Evolutionary conservation across 1,140 invertebrate genomes (phyloP), one percentile per base, ranked within the genome.

Genomic region (Hycleus phaleratus): DNA sequence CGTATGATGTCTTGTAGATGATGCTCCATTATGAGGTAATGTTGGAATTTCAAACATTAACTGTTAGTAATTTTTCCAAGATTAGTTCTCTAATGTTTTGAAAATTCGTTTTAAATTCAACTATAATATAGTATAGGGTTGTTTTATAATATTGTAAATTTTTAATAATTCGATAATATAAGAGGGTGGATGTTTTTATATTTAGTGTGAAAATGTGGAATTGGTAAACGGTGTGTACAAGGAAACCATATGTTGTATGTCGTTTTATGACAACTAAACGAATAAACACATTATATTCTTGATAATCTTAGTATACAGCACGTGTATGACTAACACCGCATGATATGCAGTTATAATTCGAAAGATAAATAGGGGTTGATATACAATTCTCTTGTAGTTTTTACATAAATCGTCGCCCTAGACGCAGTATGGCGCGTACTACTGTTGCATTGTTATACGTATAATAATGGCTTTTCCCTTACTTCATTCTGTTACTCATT

Each of bases 331-430:
- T 65, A 65, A 65, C 58, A 58, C 63, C 60, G 49, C 61, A 63
- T 65, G 64, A 65, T 63, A 63, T 65, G 61, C 60, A 65, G 64
- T 65, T 63, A 65, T 65, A 65, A 63, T 63, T 62, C 59, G 48
- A 55, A 65, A 65, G 64, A 65, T 65, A 63, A 65, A 65, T 63
- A 65, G 64, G 64, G 64, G 64, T 61, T 63, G 64, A 65, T 62
- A 63, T 65, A 32, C 61, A 50, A 63, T 65, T 60, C 61, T 65
- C 58, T 38, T 56, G 46, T 60, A 65, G 44, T 65, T 65, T 65
- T 65, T 63, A 65, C 64, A 63, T 63, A 58, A 60, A 65, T 57
- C 56, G 63, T 60, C 55, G 58, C 49, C 58, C 63, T 59, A 61
- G 60, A 47, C 58, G 48, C 54, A 62, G 48, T 57, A 59, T 58